Base-by-base conservation (phyloP, 2,113 vertebrate species). In the Mormyrus iriodes region DNA sequence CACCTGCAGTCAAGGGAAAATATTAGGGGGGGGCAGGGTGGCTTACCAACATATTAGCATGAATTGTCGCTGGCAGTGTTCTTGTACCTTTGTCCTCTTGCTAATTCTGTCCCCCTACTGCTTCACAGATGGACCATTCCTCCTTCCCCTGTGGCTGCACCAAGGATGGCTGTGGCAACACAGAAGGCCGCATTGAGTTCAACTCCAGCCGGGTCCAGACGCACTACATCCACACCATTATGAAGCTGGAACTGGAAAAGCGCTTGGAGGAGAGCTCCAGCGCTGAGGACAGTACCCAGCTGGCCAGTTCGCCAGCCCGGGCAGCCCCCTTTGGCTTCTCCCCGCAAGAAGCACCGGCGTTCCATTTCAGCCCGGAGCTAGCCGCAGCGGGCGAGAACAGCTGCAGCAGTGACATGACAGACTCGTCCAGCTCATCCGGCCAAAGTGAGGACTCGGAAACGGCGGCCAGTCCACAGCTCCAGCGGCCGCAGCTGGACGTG, bases 131-230 rank as follows among this genome's bases (percentile, higher is more conserved):
- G 96, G 98, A 99, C 91, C 97, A 97, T 93, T 97, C 96, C 0
- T 95, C 94, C 0, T 98, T 99, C 92, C 98, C 98, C 21, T 99
- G 98, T 0, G 97, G 97, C 87, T 99, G 98, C 94, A 96, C 96
- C 12, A 96, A 94, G 90, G 97, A 98, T 0, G 95, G 96, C 89
- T 99, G 98, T 0, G 96, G 96, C 88, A 99, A 98, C 93, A 96
- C 94, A 0, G 93, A 95, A 85, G 98, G 98, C 61, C 95, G 97
- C 46, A 94, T 96, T 0, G 96, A 98, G 89, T 99, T 99, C 90
- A 97, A 98, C 91, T 94, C 97, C 91, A 94, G 94, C 0, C 96
- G 97, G 0, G 98, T 98, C 52, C 97, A 96, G 92, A 98, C 97
- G 0, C 98, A 99, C 88, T 97, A 97, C 93, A 95, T 98, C 90